phyloP scores from a whole-genome alignment of 2,797 vertebrate genomes.

The Hydrocynus forskahlii region DNA sequence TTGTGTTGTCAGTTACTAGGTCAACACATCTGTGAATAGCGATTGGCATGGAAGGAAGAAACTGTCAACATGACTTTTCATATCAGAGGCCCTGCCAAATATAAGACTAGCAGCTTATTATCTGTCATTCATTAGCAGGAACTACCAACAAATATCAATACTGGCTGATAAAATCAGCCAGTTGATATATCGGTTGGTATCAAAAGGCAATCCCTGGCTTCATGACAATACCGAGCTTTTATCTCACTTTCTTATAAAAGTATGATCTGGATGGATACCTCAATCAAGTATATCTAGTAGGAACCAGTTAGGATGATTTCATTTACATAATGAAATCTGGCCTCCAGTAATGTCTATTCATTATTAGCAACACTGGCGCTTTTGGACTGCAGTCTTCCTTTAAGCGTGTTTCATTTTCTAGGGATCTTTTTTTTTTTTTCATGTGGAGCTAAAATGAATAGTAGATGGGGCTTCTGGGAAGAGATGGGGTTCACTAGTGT shows the following conservation, averaged over 20 bases:
- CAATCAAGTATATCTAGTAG: background rate
- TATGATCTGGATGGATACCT: background rate
- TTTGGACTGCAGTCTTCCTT: background rate
- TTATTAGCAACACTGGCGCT: background rate
- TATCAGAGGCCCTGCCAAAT: no score
- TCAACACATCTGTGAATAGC: no score
- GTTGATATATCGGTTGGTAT: background rate
- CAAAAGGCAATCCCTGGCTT: background rate
- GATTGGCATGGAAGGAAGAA: no score
- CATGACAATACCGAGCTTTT: background rate
- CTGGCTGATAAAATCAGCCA: no score
- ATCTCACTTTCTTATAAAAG: background rate
- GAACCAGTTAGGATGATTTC: background rate
- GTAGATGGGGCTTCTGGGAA: constrained; percentile 5
- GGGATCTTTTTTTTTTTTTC: background rate
- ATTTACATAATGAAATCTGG: constrained; percentile 5
- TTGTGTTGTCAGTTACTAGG: no score
- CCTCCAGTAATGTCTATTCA: background rate
- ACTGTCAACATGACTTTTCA: no score
- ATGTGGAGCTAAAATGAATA: constrained; percentile 1
- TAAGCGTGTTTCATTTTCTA: background rate
- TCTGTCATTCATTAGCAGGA: background rate
- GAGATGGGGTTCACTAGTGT: constrained; percentile 9
- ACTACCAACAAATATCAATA: no score
- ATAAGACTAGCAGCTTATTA: background rate